phyloP scores from a whole-genome alignment of 2,888 invertebrate genomes.

The Ferdinandea cuprea region DNA sequence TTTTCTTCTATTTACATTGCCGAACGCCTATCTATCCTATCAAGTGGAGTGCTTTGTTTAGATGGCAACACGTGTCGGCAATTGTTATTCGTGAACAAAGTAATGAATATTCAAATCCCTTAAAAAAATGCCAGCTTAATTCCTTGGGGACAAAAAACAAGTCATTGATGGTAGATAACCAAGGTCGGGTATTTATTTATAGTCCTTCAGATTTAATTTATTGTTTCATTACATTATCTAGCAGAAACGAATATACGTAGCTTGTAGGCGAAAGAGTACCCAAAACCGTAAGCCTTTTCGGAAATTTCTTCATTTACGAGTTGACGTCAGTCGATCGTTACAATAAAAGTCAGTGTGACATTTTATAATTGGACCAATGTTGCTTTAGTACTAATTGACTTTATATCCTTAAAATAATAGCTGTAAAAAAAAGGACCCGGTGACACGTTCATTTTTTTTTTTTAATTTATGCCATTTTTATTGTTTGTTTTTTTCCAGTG shows the following conservation, averaged over 20 bases:
- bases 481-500: not conserved
- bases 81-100: not conserved
- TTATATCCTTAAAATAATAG: not conserved
- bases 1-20: too few species aligned
- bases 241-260: slow-evolving; percentile 6
- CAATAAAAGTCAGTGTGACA: slow-evolving; percentile 6
- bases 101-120: slow-evolving; percentile 14
- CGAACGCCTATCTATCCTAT: too few species aligned
- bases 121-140: slow-evolving; percentile 10
- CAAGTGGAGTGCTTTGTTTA: not conserved
- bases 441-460: not conserved
- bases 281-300: slow-evolving; percentile 1
- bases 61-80: not conserved
- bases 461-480: too few species aligned
- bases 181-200: slow-evolving; percentile 13
- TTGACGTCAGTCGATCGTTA: slow-evolving; percentile 28
- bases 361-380: not conserved
- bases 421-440: not conserved
- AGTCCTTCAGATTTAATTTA: slow-evolving; percentile 3
- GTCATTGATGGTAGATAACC: not conserved
- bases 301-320: slow-evolving; percentile 18
- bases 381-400: slow-evolving; percentile 16
- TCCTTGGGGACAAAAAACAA: not conserved
- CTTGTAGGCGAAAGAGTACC: not conserved
- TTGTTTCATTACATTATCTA: slow-evolving; percentile 1